phyloP scores from a whole-genome alignment of 2,113 vertebrate species.

The Cranoglanis bouderius region DNA sequence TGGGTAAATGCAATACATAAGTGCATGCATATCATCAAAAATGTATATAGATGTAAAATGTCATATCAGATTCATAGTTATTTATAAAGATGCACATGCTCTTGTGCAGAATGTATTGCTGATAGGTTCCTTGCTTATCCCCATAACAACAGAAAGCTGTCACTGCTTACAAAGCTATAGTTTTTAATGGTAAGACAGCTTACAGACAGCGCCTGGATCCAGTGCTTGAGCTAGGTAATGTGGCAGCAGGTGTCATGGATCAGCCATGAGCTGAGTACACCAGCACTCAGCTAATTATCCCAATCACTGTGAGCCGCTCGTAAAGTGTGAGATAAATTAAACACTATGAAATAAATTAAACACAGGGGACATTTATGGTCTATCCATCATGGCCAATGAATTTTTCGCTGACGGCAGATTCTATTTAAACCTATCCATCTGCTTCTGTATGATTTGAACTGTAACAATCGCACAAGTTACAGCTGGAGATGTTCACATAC shows the following conservation, averaged over 20 bases:
- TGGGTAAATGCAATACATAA: background rate
- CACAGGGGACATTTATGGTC: slow-evolving; percentile 46
- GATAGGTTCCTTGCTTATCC: background rate
- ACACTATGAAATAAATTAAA: slow-evolving; percentile 40
- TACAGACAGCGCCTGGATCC: background rate
- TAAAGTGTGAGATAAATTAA: slow-evolving; percentile 61
- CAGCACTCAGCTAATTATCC: slow-evolving; percentile 59
- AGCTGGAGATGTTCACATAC: background rate
- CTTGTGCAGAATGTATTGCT: background rate
- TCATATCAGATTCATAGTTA: background rate
- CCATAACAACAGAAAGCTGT: background rate
- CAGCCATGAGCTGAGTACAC: slow-evolving; percentile 39
- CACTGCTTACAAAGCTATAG: background rate
- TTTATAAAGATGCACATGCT: background rate
- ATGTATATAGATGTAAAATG: background rate
- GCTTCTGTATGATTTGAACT: slow-evolving; percentile 13
- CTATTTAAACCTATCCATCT: background rate
- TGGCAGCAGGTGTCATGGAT: slow-evolving; percentile 11
- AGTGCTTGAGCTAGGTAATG: background rate
- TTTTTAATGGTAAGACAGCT: background rate
- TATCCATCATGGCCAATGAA: slow-evolving; percentile 57
- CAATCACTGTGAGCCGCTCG: slow-evolving; percentile 57
- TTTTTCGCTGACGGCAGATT: slow-evolving; percentile 30
- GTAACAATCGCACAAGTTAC: background rate
- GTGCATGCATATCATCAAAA: too few species aligned